Evolutionary conservation across 2,113 vertebrate genomes (phyloP), one percentile per base, ranked within the genome.

Genomic region (Mungos mungo): DNA sequence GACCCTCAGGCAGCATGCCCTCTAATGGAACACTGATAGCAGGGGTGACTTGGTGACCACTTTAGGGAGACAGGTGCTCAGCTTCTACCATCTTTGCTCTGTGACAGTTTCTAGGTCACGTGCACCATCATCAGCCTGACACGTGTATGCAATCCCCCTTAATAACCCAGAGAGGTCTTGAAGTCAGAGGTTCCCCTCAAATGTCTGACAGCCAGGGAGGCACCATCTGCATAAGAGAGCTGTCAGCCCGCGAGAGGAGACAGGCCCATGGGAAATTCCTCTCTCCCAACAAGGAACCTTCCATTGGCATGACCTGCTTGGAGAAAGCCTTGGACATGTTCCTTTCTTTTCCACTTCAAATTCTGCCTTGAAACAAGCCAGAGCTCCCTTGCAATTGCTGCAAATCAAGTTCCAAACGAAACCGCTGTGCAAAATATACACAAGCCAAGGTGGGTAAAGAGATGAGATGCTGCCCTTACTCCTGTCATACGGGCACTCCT

Each of bases 61-160:
- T 93, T 86, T 65, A 76, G n/a, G 68, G 82, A 96, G 21, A 82
- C 91, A 97, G 85, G 81, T 89, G 76, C 69, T 97, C 86, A 50
- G 69, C 77, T 95, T 96, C 83, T 65, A 93, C 83, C 82, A 54
- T 96, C 88, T 84, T 97, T 60, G 57, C 57, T 96, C 87, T 35
- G 68, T 98, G 97, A 92, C 92, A 97, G 90, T 92, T 92, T 88
- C 68, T 72, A 60, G 97, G 95, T 93, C 96, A 96, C 47, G 1
- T 85, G 45, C 2, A 15, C 74, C 65, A 5, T 90, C 90, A 81
- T 92, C 83, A 79, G 90, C 31, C 89, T 97, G 97, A 97, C 96
- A 96, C 85, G 54, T 74, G 88, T 95, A 95, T 96, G 95, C 87
- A 50, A 84, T 89, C 89, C 76, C 45, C 83, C 57, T 96, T 97